These are phyloP conservation scores for Volucella inflata DNA, from an alignment of 2,888 invertebrate species.

Conservation along the genomic window DNA sequence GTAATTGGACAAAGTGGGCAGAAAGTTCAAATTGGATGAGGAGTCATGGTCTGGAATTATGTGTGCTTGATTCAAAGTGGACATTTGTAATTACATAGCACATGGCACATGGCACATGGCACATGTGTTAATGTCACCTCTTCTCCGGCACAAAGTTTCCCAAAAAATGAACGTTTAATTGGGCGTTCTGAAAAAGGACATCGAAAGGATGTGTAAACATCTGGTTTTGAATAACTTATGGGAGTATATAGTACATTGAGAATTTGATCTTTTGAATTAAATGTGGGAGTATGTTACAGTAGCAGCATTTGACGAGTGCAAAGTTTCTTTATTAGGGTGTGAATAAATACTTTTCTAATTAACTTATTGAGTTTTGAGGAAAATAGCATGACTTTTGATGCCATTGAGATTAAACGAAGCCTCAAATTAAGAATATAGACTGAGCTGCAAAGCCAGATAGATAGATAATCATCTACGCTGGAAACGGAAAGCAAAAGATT, in stretches of 20 bases:
- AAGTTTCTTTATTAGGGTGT: too few species aligned
- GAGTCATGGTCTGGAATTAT: neutral
- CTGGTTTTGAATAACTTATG: constrained; percentile 9
- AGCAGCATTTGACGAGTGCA: too few species aligned
- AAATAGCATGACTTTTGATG: too few species aligned
- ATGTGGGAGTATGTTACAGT: too few species aligned
- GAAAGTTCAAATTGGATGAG: constrained; percentile 1
- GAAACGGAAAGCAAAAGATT: too few species aligned
- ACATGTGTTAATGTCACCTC: constrained; percentile 53
- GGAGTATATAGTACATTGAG: constrained; percentile 8
- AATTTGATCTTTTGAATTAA: neutral
- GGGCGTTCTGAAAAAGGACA: constrained; percentile 13
- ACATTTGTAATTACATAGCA: constrained; percentile 43
- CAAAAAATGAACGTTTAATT: constrained; percentile 49
- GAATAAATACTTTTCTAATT: too few species aligned
- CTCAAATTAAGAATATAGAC: too few species aligned
- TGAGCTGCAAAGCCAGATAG: too few species aligned
- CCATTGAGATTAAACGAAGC: too few species aligned
- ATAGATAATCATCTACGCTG: too few species aligned
- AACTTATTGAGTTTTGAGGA: too few species aligned
- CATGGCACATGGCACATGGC: too few species aligned
- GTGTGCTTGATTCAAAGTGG: constrained; percentile 31
- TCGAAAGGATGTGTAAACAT: constrained; percentile 17
- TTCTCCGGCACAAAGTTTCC: neutral
- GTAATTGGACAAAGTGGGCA: constrained; percentile 18